phyloP scores from a whole-genome alignment of 2,888 invertebrate species.

The Trachelus troglodyta region DNA sequence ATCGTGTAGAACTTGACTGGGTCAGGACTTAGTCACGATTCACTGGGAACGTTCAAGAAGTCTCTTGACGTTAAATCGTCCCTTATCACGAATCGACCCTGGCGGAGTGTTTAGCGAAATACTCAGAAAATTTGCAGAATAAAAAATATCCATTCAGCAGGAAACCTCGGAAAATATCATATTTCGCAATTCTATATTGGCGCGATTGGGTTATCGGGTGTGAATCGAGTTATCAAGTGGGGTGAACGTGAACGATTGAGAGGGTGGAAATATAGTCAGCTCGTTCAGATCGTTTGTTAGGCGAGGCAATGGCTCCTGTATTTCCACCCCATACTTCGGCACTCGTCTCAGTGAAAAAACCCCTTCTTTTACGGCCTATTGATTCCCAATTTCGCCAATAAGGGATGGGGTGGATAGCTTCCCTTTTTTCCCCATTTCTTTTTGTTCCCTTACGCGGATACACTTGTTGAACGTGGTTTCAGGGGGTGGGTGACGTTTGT shows the following conservation, averaged over 20 bases:
- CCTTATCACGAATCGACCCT: background rate
- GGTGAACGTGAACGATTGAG: background rate
- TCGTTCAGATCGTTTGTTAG: background rate
- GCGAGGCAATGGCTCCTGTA: background rate
- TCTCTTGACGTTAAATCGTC: background rate
- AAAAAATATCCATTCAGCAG: background rate
- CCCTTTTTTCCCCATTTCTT: conserved; percentile 24
- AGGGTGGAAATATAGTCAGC: background rate
- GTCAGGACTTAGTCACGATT: background rate
- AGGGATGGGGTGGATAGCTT: conserved; percentile 48
- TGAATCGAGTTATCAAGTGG: background rate
- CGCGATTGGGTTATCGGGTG: background rate
- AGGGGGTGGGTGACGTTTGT: conserved; percentile 41
- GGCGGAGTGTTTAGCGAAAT: background rate
- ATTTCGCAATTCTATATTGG: background rate
- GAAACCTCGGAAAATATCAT: background rate
- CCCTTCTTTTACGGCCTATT: conserved; percentile 57
- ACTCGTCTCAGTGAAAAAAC: conserved; percentile 1
- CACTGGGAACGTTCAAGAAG: background rate
- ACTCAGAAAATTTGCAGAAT: background rate
- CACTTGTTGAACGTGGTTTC: conserved; percentile 63
- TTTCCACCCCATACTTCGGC: background rate
- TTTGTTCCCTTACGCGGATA: conserved; percentile 56
- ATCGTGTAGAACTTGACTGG: conserved; percentile 1
- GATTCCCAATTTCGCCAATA: conserved; percentile 64